A percentile compares a stretch with the other conserved stretches of the same genome.
These are phyloP conservation scores for Poecilia picta DNA, from an alignment of 2,797 vertebrate species.

Conservation along the genomic window DNA sequence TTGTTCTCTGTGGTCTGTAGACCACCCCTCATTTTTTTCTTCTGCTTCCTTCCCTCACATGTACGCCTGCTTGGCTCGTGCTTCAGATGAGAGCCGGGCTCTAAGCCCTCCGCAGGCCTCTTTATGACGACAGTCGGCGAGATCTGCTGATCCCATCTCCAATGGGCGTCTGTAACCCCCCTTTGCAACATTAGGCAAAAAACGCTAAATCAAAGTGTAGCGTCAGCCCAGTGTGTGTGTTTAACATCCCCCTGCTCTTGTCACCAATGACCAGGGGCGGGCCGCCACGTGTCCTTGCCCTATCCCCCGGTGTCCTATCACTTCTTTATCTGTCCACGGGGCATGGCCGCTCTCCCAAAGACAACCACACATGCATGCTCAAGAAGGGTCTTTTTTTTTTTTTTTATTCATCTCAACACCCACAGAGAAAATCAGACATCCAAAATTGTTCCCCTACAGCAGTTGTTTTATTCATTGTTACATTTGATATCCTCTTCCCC, in stretches of 20 bases:
- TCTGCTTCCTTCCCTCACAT: slow-evolving; percentile 22
- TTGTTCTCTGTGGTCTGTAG: slow-evolving; percentile 74
- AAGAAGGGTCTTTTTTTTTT: slow-evolving; percentile 66
- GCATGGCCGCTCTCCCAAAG: slow-evolving; percentile 80
- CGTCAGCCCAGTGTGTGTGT: slow-evolving; percentile 81
- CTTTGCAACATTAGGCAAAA: slow-evolving; percentile 81
- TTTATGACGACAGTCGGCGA: slow-evolving; percentile 74
- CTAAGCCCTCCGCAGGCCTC: slow-evolving; percentile 73
- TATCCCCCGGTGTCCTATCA: slow-evolving; percentile 83
- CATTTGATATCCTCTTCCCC: slow-evolving; percentile 42
- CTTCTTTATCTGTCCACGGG: slow-evolving; percentile 83
- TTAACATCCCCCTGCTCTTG: slow-evolving; percentile 82
- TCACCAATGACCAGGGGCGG: slow-evolving; percentile 83
- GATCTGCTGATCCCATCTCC: slow-evolving; percentile 83
- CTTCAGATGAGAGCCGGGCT: slow-evolving; percentile 62
- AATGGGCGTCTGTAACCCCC: slow-evolving; percentile 72
- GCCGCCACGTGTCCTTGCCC: slow-evolving; percentile 81
- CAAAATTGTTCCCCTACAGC: slow-evolving; percentile 77
- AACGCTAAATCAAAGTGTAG: slow-evolving; percentile 83
- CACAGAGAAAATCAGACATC: slow-evolving; percentile 76
- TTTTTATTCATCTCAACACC: slow-evolving; percentile 76
- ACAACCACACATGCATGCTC: slow-evolving; percentile 79
- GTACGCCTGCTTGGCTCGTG: slow-evolving; percentile 44
- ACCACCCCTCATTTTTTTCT: slow-evolving; percentile 64
- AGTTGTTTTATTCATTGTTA: slow-evolving; percentile 77